Percentiles rank a stretch among this genome's conserved stretches.
Evolutionary conservation across 2,888 invertebrate species (phyloP).

Genomic region (Smittia sp.): DNA sequence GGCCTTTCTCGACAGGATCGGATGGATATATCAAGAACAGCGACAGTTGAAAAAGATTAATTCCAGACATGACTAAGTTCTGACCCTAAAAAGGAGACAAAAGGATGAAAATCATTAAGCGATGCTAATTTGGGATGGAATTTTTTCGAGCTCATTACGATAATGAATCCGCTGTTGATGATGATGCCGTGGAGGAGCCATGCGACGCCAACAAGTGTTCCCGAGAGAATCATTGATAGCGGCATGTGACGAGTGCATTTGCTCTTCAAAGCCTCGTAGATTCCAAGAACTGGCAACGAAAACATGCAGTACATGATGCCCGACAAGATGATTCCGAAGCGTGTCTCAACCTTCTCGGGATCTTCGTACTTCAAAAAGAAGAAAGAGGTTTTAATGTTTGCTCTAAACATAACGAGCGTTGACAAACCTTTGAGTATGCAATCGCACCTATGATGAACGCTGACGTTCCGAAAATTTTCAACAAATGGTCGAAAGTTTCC

Average conservation of each 20-base stretch:
- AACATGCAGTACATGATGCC: constrained; percentile 64
- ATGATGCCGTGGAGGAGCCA: constrained; percentile 52
- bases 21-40: constrained; percentile 69
- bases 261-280: constrained; percentile 70
- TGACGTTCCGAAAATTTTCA: constrained; percentile 59
- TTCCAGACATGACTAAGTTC: constrained; percentile 63
- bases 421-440: constrained; percentile 56
- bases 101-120: constrained; percentile 27
- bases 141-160: constrained; percentile 46
- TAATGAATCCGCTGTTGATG: constrained; percentile 49
- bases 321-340: constrained; percentile 71
- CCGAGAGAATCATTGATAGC: constrained; percentile 81
- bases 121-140: constrained; percentile 4
- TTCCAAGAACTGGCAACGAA: constrained; percentile 66
- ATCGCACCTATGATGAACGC: constrained; percentile 60
- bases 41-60: constrained; percentile 64
- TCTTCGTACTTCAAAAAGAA: constrained; percentile 57
- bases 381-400: not conserved
- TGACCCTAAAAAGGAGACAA: constrained; percentile 61
- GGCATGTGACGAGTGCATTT: constrained; percentile 84
- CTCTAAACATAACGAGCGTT: constrained; percentile 49
- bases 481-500: constrained; percentile 58
- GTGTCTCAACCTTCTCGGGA: constrained; percentile 62
- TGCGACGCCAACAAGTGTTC: constrained; percentile 64
- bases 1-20: constrained; percentile 47